phyloP scores from a whole-genome alignment of 2,888 invertebrate genomes.

The Acheta domesticus region DNA sequence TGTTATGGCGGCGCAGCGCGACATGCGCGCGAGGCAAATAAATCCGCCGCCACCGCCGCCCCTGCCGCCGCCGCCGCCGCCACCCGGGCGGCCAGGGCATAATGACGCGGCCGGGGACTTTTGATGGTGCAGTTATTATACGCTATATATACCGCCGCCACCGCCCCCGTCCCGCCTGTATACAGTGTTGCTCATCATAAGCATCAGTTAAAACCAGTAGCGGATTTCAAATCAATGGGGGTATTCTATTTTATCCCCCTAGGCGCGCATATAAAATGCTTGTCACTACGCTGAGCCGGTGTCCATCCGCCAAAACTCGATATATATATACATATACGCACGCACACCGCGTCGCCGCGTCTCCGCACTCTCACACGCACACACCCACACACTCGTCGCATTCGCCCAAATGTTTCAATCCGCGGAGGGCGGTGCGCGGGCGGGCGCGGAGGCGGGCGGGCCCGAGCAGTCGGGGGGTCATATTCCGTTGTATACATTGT shows the following conservation, averaged over 20 bases:
- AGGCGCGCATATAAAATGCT: slow-evolving; percentile 35
- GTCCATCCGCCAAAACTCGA: slow-evolving; percentile 33
- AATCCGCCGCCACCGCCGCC: slow-evolving; percentile 29
- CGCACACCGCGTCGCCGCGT: background rate
- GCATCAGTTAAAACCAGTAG: slow-evolving; percentile 33
- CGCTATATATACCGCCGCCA: slow-evolving; percentile 23
- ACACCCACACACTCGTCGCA: background rate
- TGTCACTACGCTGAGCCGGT: slow-evolving; percentile 28
- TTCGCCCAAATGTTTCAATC: slow-evolving; percentile 35
- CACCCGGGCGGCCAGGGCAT: slow-evolving; percentile 28
- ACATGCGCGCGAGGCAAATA: slow-evolving; percentile 27
- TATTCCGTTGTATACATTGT: slow-evolving; percentile 35
- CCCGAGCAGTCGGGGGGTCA: slow-evolving; percentile 29
- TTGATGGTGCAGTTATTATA: slow-evolving; percentile 36
- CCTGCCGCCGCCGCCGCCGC: slow-evolving; percentile 23
- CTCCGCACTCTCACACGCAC: background rate
- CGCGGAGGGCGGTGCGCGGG: slow-evolving; percentile 27
- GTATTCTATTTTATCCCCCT: slow-evolving; percentile 36
- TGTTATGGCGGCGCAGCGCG: slow-evolving; percentile 27
- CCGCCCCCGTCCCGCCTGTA: slow-evolving; percentile 24
- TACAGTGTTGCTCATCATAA: slow-evolving; percentile 34
- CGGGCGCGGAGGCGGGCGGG: slow-evolving; percentile 28
- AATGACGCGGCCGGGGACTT: slow-evolving; percentile 34
- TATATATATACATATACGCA: slow-evolving; percentile 28
- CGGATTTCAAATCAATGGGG: slow-evolving; percentile 37